Evolutionary conservation across 2,888 invertebrate species (phyloP).

Genomic region (Lepeophtheirus nordmannii): DNA sequence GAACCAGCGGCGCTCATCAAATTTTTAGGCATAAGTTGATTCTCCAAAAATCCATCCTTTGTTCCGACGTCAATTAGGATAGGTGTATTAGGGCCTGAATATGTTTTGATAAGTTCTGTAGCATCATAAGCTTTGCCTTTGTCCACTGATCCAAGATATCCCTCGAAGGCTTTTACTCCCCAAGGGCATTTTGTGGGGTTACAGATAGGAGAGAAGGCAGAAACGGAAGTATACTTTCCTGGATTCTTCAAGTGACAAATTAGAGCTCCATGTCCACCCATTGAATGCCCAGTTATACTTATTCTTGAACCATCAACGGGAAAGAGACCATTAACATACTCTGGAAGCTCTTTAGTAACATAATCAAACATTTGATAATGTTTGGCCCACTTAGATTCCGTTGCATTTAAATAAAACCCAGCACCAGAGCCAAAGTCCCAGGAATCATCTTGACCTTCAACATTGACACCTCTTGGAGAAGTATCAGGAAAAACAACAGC

Average conservation of each 20-base stretch:
- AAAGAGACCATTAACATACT: conserved; percentile 58
- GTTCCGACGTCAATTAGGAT: conserved; percentile 80
- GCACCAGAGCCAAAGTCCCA: conserved; percentile 93
- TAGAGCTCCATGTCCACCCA: conserved; percentile 96
- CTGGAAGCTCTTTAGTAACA: conserved; percentile 67
- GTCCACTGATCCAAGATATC: conserved; percentile 52
- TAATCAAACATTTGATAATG: conserved; percentile 93
- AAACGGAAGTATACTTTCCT: conserved; percentile 62
- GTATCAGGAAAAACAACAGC: conserved; percentile 89
- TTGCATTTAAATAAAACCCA: conserved; percentile 88
- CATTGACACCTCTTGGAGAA: conserved; percentile 73
- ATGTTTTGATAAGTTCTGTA: conserved; percentile 58
- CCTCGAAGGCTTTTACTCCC: conserved; percentile 64
- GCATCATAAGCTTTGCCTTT: conserved; percentile 81
- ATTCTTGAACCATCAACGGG: conserved; percentile 37
- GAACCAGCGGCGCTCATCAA: conserved; percentile 45
- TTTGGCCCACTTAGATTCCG: conserved; percentile 71
- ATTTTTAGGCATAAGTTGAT: conserved; percentile 68
- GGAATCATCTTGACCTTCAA: conserved; percentile 75
- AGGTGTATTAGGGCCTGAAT: conserved; percentile 63
- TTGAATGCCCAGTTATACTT: conserved; percentile 42
- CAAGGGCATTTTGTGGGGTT: conserved; percentile 70
- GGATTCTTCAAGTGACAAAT: conserved; percentile 79
- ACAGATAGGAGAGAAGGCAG: conserved; percentile 86
- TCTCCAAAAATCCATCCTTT: conserved; percentile 59